Percentiles rank a stretch among this genome's conserved stretches.
Conservation (phyloP, 2,113 vertebrate genomes). For the Aplodontia rufa region DNA sequence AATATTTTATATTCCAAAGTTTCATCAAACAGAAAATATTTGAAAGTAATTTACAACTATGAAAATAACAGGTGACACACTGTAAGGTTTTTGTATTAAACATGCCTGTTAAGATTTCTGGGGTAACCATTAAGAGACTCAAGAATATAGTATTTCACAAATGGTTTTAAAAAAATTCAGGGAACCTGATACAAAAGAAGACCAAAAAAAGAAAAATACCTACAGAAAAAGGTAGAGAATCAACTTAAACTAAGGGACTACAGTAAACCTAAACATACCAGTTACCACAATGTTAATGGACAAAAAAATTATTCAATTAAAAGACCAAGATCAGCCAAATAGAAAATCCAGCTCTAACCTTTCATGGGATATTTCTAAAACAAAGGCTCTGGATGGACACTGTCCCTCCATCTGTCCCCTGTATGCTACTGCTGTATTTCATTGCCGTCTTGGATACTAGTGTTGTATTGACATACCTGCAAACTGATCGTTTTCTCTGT, state of each 20-base stretch:
- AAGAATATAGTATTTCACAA: background rate
- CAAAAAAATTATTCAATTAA: background rate
- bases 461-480: background rate
- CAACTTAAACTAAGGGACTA: background rate
- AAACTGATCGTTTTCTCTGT: background rate
- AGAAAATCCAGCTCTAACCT: background rate
- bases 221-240: background rate
- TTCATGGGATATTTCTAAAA: background rate
- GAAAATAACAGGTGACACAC: background rate
- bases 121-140: background rate
- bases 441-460: background rate
- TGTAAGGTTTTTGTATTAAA: background rate
- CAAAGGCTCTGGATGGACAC: background rate
- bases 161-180: background rate
- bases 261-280: background rate
- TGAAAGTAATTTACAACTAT: conserved; percentile 22
- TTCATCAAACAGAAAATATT: background rate
- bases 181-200: background rate
- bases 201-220: background rate
- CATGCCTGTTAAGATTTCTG: background rate
- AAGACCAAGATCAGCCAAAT: background rate
- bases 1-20: background rate
- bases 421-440: background rate
- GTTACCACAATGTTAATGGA: background rate
- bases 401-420: background rate